A percentile compares a stretch with the other conserved stretches of the same genome.
phyloP scores from a whole-genome alignment of 2,797 vertebrate genomes.

The Mormyrops attenuatus region DNA sequence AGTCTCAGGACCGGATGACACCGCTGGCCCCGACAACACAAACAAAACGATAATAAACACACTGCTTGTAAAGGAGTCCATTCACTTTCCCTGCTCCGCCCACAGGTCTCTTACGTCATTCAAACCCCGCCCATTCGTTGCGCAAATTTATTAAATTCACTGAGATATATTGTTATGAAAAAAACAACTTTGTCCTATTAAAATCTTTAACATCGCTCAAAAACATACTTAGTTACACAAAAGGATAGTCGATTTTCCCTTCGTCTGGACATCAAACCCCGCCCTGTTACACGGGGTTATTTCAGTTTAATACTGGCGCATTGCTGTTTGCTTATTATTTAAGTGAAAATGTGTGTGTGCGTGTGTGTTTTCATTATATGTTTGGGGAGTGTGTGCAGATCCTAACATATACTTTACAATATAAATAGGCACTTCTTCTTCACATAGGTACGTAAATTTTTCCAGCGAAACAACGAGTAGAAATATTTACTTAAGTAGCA shows the following conservation, averaged over 20 bases:
- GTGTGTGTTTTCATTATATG: background rate
- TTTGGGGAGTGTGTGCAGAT: background rate
- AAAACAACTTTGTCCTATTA: background rate
- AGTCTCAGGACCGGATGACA: background rate
- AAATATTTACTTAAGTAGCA: background rate
- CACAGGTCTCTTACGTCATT: background rate
- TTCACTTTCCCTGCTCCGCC: background rate
- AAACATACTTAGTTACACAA: background rate
- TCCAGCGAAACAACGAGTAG: background rate
- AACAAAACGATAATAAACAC: background rate
- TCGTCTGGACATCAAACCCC: background rate
- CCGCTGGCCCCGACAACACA: background rate
- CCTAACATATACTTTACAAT: background rate
- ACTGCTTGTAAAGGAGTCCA: background rate
- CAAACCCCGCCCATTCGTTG: background rate
- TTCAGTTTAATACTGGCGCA: background rate
- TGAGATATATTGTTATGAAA: background rate
- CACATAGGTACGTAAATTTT: background rate
- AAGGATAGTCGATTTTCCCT: background rate
- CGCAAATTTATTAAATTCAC: background rate
- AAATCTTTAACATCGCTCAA: background rate
- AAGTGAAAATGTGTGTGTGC: background rate
- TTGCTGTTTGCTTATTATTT: background rate
- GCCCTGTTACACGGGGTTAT: background rate
- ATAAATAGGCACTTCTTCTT: background rate